phyloP scores from a whole-genome alignment of 2,797 vertebrate species.

The Neosilurus mollespiculum region DNA sequence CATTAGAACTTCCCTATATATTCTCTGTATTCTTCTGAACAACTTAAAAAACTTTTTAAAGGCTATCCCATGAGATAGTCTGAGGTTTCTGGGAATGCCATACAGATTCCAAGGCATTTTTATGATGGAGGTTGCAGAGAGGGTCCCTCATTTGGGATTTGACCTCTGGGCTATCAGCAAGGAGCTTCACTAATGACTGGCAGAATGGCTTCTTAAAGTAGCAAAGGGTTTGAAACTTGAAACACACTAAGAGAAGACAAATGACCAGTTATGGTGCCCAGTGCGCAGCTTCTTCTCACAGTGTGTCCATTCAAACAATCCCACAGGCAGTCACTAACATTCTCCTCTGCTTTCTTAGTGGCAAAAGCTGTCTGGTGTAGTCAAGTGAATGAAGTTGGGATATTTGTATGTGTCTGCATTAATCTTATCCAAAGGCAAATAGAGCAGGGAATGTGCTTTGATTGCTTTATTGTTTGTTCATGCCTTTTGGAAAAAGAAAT shows the following conservation, averaged over 20 bases:
- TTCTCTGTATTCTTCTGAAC: slow-evolving; percentile 55
- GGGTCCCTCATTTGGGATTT: slow-evolving; percentile 67
- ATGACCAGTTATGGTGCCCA: slow-evolving; percentile 15
- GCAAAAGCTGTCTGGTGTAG: not conserved
- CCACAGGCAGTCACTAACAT: not conserved
- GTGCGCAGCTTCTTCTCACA: not conserved
- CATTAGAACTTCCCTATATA: slow-evolving; percentile 23
- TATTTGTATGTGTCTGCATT: not conserved
- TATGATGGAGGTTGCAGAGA: slow-evolving; percentile 65
- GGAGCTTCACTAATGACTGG: slow-evolving; percentile 67
- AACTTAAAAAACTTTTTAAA: slow-evolving; percentile 59
- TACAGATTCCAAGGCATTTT: slow-evolving; percentile 67
- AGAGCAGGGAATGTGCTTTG: slow-evolving; percentile 18
- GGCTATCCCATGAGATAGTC: slow-evolving; percentile 56
- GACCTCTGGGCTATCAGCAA: slow-evolving; percentile 66
- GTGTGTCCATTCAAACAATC: not conserved
- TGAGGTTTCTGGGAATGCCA: slow-evolving; percentile 66
- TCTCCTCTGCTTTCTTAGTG: slow-evolving; percentile 4
- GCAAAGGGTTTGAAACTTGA: slow-evolving; percentile 56
- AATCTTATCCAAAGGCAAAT: slow-evolving; percentile 13
- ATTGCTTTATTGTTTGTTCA: slow-evolving; percentile 25
- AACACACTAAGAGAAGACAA: slow-evolving; percentile 26
- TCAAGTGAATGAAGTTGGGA: slow-evolving; percentile 17
- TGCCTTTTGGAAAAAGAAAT: slow-evolving; percentile 20
- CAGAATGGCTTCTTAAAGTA: slow-evolving; percentile 52